Base-by-base conservation (phyloP, 53 echinoderm and acorn worm genomes). In the Apostichopus leukothele region DNA sequence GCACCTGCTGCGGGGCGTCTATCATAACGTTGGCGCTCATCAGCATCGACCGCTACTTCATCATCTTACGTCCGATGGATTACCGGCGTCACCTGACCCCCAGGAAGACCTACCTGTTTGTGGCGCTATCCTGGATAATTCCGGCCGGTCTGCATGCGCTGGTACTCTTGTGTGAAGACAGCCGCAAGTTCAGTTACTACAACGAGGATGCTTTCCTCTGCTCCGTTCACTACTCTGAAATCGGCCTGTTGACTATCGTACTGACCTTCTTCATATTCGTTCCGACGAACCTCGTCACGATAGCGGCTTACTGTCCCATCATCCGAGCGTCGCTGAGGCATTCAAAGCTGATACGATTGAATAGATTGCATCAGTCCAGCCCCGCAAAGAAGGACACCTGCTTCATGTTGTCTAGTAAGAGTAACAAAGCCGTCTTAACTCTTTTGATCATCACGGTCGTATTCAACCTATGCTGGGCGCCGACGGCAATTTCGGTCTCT, bases 391-490 rank as follows among this genome's bases (percentile, higher is more conserved):
- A 23, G 7, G 26, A 53, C 78, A 13, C 68, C 0, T 9, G 6
- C 19, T 16, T n/a, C 76, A 3, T 51, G 8, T 59, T 14, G 52
- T 6, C 12, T n/a, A 74, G 51, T 12, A n/a, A 75, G 10, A 60
- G 84, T 8, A 88, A 91, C 73, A 87, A 91, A 52, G 88, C 91
- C 12, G 16, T 91, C 1, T 60, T 53, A 14, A 91, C 88, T 22
- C 74, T 91, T 8, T 52, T 91, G 7, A 16, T 79, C 9, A 91
- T 91, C 27, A 91, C 91, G 23, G 51, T 87, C 63, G 78, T 53
- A 13, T 91, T 88, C 61, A 91, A 88, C 67, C n/a, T 91, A 11
- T 75, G 88, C 57, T 91, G 91, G 91, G 61, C 86, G 6, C 91
- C 91, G 5, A 88, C 61, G 23, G 78, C 91, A 10, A 16, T 53